phyloP scores from a whole-genome alignment of 2,113 vertebrate genomes.

The Noturus placidus region DNA sequence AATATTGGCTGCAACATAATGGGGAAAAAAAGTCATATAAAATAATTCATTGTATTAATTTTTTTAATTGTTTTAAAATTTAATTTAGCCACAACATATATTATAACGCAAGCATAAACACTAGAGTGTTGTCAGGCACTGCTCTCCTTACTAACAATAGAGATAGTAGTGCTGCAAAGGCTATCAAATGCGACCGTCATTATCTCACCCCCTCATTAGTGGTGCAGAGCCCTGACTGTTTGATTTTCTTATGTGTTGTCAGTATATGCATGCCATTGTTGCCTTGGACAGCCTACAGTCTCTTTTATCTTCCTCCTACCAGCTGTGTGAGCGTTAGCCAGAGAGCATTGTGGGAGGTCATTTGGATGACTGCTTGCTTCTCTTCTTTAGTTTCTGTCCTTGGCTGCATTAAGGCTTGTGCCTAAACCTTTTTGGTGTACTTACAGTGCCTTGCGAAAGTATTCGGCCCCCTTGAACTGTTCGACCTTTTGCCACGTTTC shows the following conservation, averaged over 20 bases:
- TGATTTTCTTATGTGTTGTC: constrained; percentile 13
- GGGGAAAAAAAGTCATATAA: not conserved
- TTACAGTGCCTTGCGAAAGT: no score
- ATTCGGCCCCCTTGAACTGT: no score
- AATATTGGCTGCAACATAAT: not conserved
- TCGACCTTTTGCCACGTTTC: no score
- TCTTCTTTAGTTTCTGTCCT: not conserved
- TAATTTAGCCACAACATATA: not conserved
- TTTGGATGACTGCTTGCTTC: constrained; percentile 8
- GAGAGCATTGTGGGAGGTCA: constrained; percentile 7
- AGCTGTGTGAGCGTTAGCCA: constrained; percentile 35
- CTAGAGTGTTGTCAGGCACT: not conserved
- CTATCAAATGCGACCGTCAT: not conserved
- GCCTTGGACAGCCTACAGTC: not conserved
- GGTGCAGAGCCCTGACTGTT: not conserved
- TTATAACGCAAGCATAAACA: not conserved
- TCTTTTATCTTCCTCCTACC: constrained; percentile 33
- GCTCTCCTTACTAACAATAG: not conserved
- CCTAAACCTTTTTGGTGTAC: not conserved
- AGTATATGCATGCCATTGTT: constrained; percentile 25
- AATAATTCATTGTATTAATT: not conserved
- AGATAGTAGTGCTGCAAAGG: constrained; percentile 2
- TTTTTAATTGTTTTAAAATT: not conserved
- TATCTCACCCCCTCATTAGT: not conserved
- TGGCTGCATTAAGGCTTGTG: not conserved